Base-by-base conservation (phyloP, 2,888 invertebrate species). In the Ophioninae sp. region DNA sequence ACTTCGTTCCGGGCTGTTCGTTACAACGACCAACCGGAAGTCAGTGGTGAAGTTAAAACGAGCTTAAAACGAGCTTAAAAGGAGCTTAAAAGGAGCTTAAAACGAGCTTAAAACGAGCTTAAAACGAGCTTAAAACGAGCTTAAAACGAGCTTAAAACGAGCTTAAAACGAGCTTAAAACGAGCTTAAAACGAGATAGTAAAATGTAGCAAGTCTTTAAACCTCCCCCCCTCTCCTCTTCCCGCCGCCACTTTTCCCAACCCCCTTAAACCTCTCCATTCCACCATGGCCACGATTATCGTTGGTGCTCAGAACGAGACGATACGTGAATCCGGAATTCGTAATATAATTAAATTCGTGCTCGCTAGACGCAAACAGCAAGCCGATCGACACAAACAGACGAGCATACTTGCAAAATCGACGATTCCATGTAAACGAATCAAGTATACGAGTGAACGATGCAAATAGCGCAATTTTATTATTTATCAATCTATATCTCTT, bases 401-500 rank as follows among this genome's bases (percentile, higher is more conserved):
- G 0, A 13, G 2, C 10, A 63, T n/a, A 72, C 39, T 13, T 20
- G 7, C 39, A 41, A 64, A 80, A 77, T n/a, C 58, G n/a, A 20
- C 30, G 3, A 30, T 2, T 2, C 30, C 3, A 30, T 30, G 30
- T 1, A 30, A 30, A 30, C 30, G 30, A 30, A 30, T 41, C 68
- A 41, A 69, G 37, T 75, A 69, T 10, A 69, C 64, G 76, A 79
- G 68, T 79, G 81, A 81, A 71, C 67, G 76, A 59, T 83, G 92
- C 89, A 92, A 92, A 92, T 91, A 92, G 89, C 87, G 90, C 89
- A 41, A 89, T 91, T 90, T 92, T 92, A 92, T 92, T 92, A 92
- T 92, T 92, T 91, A 91, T 91, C 89, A 75, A 85, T 81, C 89
- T 58, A 78, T 87, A 86, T 86, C 88, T 91, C 90, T 92, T 92